Percentiles rank a stretch among this genome's conserved stretches.
Conservation (phyloP, 2,113 vertebrate genomes). For the Urocitellus parryii region DNA sequence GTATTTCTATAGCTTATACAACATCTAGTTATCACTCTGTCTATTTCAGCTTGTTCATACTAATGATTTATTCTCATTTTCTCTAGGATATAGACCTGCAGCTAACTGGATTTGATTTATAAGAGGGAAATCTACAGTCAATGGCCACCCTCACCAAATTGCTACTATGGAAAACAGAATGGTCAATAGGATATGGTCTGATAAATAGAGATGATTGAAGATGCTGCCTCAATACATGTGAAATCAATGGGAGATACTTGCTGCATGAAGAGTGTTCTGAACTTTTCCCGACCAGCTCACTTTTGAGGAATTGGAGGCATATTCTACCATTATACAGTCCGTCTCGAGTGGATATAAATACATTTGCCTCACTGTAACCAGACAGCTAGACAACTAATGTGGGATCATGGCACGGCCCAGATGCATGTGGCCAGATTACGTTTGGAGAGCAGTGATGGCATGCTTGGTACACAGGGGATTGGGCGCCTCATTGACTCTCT, state of each 20-base stretch:
- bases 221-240: constrained; percentile 87
- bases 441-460: constrained; percentile 82
- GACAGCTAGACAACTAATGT: constrained; percentile 87
- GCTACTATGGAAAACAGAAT: constrained; percentile 90
- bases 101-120: constrained; percentile 92
- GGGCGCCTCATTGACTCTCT: constrained; percentile 88
- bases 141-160: constrained; percentile 85
- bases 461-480: constrained; percentile 85
- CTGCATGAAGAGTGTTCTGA: constrained; percentile 87
- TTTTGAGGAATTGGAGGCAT: constrained; percentile 84
- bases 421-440: constrained; percentile 85
- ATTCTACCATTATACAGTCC: constrained; percentile 73
- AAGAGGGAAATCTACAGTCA: constrained; percentile 87
- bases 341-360: constrained; percentile 90
- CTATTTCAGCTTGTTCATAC: constrained; percentile 85
- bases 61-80: constrained; percentile 93
- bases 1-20: constrained; percentile 83
- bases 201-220: constrained; percentile 89
- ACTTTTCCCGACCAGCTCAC: constrained; percentile 84
- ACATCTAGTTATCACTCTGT: constrained; percentile 85
- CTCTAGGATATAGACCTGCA: constrained; percentile 91
- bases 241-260: constrained; percentile 89
- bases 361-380: constrained; percentile 76
- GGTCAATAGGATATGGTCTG: constrained; percentile 89
- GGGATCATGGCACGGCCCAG: constrained; percentile 90